Base-by-base conservation (phyloP, 1,140 invertebrate genomes). In the Platyscapa corneri region DNA sequence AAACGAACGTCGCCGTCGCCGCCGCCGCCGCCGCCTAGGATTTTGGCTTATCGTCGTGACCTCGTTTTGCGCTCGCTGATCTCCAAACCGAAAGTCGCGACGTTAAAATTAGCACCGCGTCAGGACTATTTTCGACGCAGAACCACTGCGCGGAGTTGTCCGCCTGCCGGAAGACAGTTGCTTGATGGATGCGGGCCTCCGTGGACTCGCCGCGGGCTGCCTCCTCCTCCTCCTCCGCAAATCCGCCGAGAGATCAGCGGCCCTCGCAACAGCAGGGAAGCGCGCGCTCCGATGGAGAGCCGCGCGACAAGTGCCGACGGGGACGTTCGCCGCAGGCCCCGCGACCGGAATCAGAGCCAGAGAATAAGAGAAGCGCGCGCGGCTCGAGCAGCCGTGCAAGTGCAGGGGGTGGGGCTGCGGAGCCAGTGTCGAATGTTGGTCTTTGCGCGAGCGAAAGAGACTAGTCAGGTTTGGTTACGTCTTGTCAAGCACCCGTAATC, bases 401-500 rank as follows among this genome's bases (percentile, higher is more conserved):
- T 84, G 83, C 83, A 64, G 37, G 23, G 32, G 34, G 3, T 34
- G 64, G n/a, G n/a, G n/a, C 84, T 86, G 80, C 87, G 82, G 87
- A 85, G 75, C 34, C 37, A 42, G 70, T 30, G 46, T 49, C 65
- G 32, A 70, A 70, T 60, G n/a, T n/a, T n/a, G 27, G 27, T 27
- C 7, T 23, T 27, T 6, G 56, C 56, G 27, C 56, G 56, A 3
- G 56, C 56, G 74, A n/a, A 16, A 30, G 32, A 46, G 39, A 85
- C n/a, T 53, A 82, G 85, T 87, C 88, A 88, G 87, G 87, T 82
- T 84, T 72, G 70, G 86, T 87, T 85, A 87, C 86, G 86, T 65
- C 53, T 74, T 78, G 86, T 87, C 32, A 3, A 27, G 65, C 65
- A 72, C 60, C 79, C 76, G 87, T 87, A 88, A 87, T 87, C 86